Base-by-base conservation (phyloP, 2,888 invertebrate species). In the Sipha maydis region DNA sequence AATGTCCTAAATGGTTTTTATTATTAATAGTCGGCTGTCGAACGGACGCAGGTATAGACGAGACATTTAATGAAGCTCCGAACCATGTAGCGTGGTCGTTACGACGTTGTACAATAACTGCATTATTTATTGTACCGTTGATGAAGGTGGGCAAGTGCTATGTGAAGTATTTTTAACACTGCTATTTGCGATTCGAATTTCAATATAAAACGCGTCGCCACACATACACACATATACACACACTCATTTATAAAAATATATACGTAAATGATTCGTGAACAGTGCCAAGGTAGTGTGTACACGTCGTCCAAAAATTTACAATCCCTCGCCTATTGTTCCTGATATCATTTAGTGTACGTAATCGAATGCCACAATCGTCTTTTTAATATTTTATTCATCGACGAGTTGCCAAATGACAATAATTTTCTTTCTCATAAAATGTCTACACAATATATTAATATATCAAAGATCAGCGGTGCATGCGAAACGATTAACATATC, bases 1-100 rank as follows among this genome's bases (percentile, higher is more conserved):
- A 56, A 78, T 78, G 54, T 78, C 78, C 54, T 28, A 78, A 78
- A 78, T 14, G 56, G 78, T 78, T 78, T 78, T 34, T 25, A 11
- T 78, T 78, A 78, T 78, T 56, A 31, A 31, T 19, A 21, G 17
- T n/a, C 31, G 31, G 54, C 21, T 31, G 56, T 56, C 21, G 54
- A 71, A 71, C 71, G 28, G 4, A 69, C 41, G 61, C 21, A 7
- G 61, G 21, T 21, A 61, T 25, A 61, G 21, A 21, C 25, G 19
- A 61, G 61, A 19, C 25, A 25, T 61, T 61, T 61, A 61, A 61
- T 61, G 25, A 61, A 61, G 61, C 61, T 7, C 61, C 25, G 25
- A 21, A 61, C 14, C 61, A 56, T 56, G 56, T 19, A 19, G 19
- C 11, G 19, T 61, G 21, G 14, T 14, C 5, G 61, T 61, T 61